Evolutionary conservation across 2,888 invertebrate species (phyloP).

Genomic region (Drosophila recens): DNA sequence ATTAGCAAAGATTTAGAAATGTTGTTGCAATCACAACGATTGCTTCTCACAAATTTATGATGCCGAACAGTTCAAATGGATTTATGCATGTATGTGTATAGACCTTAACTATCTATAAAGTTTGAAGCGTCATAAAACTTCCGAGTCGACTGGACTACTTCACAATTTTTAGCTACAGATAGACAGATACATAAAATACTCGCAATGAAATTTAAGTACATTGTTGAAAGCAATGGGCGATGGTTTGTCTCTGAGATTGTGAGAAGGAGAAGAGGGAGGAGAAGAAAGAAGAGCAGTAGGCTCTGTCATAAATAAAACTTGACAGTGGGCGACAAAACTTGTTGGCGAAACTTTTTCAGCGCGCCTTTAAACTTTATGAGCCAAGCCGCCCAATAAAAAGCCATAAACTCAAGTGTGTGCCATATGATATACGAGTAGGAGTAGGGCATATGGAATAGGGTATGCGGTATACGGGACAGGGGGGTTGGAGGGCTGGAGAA

Average conservation of each 20-base stretch:
- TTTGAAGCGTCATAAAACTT: constrained; percentile 52
- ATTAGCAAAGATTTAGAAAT: constrained; percentile 20
- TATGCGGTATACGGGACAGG: no score
- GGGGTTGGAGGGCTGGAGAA: no score
- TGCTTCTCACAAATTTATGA: constrained; percentile 31
- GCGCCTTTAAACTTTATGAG: constrained; percentile 59
- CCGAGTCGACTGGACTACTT: constrained; percentile 6
- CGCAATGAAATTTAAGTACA: constrained; percentile 49
- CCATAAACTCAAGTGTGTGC: constrained; percentile 57
- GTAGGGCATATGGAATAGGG: not conserved
- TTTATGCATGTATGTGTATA: not conserved
- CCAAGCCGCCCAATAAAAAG: constrained; percentile 53
- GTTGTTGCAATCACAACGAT: constrained; percentile 29
- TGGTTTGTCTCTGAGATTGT: constrained; percentile 6
- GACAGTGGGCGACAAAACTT: constrained; percentile 46
- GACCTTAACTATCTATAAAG: constrained; percentile 44
- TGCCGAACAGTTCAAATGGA: constrained; percentile 19
- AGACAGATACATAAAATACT: constrained; percentile 17
- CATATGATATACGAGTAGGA: constrained; percentile 43
- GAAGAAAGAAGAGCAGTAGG: not conserved
- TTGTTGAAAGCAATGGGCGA: constrained; percentile 8
- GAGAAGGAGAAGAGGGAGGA: no score
- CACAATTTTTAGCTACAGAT: constrained; percentile 3
- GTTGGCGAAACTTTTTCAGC: constrained; percentile 40
- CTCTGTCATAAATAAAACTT: constrained; percentile 44